These are phyloP conservation scores for Anguilla japonica DNA, from an alignment of 2,113 vertebrate species.

Conservation along the genomic window DNA sequence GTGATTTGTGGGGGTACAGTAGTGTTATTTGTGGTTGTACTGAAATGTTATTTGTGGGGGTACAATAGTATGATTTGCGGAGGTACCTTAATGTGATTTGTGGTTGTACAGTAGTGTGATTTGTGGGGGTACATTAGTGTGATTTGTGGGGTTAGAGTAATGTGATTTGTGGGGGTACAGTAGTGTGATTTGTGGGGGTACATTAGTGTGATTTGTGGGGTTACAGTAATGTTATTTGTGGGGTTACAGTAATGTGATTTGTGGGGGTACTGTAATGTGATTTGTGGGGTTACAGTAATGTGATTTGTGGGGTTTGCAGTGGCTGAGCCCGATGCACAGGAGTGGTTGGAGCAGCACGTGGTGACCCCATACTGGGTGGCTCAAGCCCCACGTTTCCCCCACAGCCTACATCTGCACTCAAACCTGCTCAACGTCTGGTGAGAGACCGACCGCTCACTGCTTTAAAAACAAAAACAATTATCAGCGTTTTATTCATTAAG, in stretches of 20 bases:
- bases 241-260: too few relatives aligned
- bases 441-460: constrained; percentile 39
- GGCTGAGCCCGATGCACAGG: constrained; percentile 79
- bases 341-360: constrained; percentile 89
- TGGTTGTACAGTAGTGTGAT: too few relatives aligned
- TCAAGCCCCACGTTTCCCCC: constrained; percentile 77
- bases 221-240: too few relatives aligned
- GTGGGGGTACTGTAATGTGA: too few relatives aligned
- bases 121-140: too few relatives aligned
- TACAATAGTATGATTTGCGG: constrained; percentile 48
- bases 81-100: background rate
- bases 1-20: too few relatives aligned
- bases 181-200: too few relatives aligned
- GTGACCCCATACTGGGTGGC: constrained; percentile 89
- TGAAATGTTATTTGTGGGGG: background rate
- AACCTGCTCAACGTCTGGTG: constrained; percentile 92
- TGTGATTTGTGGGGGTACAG: too few relatives aligned
- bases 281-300: too few relatives aligned
- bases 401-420: constrained; percentile 93
- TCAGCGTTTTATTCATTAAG: too few relatives aligned
- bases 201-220: too few relatives aligned
- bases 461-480: background rate
- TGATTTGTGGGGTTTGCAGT: constrained; percentile 51
- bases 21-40: too few relatives aligned
- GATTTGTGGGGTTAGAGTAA: constrained; percentile 53